phyloP scores from a whole-genome alignment of 1,140 invertebrate genomes.

The Drosophila persimilis region DNA sequence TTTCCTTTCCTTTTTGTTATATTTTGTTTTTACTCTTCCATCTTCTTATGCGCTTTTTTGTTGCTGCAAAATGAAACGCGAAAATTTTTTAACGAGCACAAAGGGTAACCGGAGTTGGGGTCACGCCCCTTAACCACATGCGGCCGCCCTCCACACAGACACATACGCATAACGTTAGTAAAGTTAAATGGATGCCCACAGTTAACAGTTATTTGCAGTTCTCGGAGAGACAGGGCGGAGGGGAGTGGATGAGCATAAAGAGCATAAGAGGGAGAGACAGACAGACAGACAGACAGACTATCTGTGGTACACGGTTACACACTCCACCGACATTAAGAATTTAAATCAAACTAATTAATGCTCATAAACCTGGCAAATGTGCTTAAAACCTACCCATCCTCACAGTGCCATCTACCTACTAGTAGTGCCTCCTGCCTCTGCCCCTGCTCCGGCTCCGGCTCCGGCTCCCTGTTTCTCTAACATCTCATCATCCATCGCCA shows the following conservation, averaged over 20 bases:
- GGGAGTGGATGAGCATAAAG: constrained; percentile 16
- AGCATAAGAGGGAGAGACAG: constrained; percentile 9
- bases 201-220: constrained; percentile 67
- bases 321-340: constrained; percentile 62
- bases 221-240: constrained; percentile 22
- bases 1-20: constrained; percentile 21
- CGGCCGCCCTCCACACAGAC: constrained; percentile 1
- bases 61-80: constrained; percentile 74
- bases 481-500: background rate
- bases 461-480: background rate
- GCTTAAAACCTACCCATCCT: constrained; percentile 26
- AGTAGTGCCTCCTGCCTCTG: background rate
- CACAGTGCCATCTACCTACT: too few relatives aligned
- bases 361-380: constrained; percentile 57
- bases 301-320: constrained; percentile 27
- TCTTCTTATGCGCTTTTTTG: constrained; percentile 57
- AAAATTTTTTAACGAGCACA: constrained; percentile 79
- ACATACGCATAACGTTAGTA: constrained; percentile 46
- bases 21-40: constrained; percentile 26
- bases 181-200: constrained; percentile 72
- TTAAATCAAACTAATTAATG: constrained; percentile 80
- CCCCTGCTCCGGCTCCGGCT: too few relatives aligned
- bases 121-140: constrained; percentile 27
- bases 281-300: constrained; percentile 29
- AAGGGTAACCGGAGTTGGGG: constrained; percentile 55